phyloP scores from a whole-genome alignment of 2,797 vertebrate species.

The Streptopelia turtur region DNA sequence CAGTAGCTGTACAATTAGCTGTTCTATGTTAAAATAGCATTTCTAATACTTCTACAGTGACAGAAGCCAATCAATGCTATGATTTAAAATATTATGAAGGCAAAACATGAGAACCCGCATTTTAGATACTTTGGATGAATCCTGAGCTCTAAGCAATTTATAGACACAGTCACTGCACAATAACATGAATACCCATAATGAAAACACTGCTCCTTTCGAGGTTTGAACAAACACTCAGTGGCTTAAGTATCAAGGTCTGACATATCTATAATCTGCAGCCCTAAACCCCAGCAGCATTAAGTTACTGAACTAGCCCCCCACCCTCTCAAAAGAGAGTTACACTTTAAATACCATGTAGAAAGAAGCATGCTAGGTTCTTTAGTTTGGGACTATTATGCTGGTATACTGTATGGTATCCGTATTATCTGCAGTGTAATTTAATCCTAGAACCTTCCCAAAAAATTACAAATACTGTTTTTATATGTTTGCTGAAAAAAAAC shows the following conservation, averaged over 20 bases:
- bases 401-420: fast-evolving
- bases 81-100: slow-evolving; percentile 55
- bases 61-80: slow-evolving; percentile 67
- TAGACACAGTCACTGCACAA: fast-evolving
- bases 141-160: not conserved
- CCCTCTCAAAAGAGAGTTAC: not conserved
- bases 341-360: not conserved
- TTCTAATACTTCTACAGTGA: slow-evolving; percentile 72
- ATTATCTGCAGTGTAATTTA: not conserved
- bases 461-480: not conserved
- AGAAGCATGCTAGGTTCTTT: not conserved
- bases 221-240: not conserved
- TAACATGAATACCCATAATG: not conserved
- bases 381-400: not conserved
- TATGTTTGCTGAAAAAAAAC: not conserved
- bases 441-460: not conserved
- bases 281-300: not conserved
- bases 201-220: not conserved
- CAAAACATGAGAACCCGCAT: not conserved
- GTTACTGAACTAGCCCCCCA: not conserved
- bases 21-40: slow-evolving; percentile 71
- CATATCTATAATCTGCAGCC: not conserved
- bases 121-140: not conserved
- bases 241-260: not conserved
- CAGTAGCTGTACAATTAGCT: slow-evolving; percentile 74